Conservation (phyloP, 2,797 vertebrate genomes). For the Melanotaenia pygmaea region DNA sequence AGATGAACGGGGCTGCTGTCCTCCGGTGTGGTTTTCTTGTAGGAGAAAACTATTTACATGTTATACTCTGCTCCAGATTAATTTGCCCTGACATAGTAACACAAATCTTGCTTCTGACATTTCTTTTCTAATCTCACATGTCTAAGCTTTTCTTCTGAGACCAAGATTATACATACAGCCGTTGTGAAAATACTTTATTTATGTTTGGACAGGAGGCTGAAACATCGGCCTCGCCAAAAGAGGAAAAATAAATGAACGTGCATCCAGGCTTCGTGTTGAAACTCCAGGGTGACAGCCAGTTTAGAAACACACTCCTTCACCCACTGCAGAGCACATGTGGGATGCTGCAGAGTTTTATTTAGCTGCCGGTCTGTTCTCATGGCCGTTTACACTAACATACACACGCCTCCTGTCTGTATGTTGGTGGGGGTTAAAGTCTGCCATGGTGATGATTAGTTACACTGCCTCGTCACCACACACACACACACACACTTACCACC, state of each 20-base stretch:
- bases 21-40: no score
- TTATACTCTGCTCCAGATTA: no score
- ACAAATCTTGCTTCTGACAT: no score
- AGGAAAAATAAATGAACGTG: constrained; percentile 9
- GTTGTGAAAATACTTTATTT: no score
- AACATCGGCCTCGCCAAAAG: no score
- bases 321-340: constrained; percentile 65
- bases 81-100: no score
- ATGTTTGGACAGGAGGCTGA: no score
- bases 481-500: constrained; percentile 52
- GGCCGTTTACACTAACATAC: constrained; percentile 14
- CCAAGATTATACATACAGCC: no score
- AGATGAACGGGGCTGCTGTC: no score
- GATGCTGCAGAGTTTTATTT: constrained; percentile 71
- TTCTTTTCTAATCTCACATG: no score
- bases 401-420: constrained; percentile 66
- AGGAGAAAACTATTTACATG: no score
- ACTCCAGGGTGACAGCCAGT: constrained; percentile 42
- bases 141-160: no score
- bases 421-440: constrained; percentile 67
- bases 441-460: constrained; percentile 63
- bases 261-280: constrained; percentile 27
- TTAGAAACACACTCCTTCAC: constrained; percentile 60
- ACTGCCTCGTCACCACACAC: constrained; percentile 50
- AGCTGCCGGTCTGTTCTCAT: constrained; percentile 65